Evolutionary conservation across 2,113 vertebrate species (phyloP), one percentile per base, ranked within the genome.

Genomic region (Empidonax traillii): DNA sequence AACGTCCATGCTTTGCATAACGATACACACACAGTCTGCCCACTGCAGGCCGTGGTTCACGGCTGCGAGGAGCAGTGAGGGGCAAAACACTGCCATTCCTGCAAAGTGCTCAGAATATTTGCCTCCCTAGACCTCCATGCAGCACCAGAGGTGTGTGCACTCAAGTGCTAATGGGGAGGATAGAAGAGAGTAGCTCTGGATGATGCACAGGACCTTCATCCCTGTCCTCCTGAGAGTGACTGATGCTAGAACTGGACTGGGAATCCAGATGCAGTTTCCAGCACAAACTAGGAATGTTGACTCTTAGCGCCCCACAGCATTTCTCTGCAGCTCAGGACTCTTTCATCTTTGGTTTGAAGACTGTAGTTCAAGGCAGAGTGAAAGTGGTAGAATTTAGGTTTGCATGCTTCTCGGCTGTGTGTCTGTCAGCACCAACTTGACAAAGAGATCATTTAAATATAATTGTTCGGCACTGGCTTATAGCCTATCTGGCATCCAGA

Each of bases 211-310:
- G 16, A 51, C 25, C 23, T 41, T 74, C 55, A 25, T 69, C 7
- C 6, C 10, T 52, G 61, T 62, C 49, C 22, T 78, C 20, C 22
- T n/a, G 39, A 49, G 49, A 46, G 28, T 1, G 1, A 46, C 14
- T 0, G 2, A 11, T 37, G 20, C 13, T 51, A 14, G 22, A 52
- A 28, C 14, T 3, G 6, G 66, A 51, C 8, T 0, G 1, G 46
- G 30, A 61, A 55, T 6, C 16, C 8, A 14, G 35, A 49, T 44
- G 22, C 3, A 12, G 61, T 85, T 77, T 78, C 61, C 61, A 37
- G 46, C 19, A 55, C 16, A 3, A 0, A 0, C 18, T 17, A 59
- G 41, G 30, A 72, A 6, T 41, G 30, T 4, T 79, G 63, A 18
- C 4, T 79, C 28, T 33, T 55, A 33, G 33, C 18, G 22, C 37